These are phyloP conservation scores for Metaphire vulgaris DNA, from an alignment of 1,140 invertebrate species.

Conservation along the genomic window DNA sequence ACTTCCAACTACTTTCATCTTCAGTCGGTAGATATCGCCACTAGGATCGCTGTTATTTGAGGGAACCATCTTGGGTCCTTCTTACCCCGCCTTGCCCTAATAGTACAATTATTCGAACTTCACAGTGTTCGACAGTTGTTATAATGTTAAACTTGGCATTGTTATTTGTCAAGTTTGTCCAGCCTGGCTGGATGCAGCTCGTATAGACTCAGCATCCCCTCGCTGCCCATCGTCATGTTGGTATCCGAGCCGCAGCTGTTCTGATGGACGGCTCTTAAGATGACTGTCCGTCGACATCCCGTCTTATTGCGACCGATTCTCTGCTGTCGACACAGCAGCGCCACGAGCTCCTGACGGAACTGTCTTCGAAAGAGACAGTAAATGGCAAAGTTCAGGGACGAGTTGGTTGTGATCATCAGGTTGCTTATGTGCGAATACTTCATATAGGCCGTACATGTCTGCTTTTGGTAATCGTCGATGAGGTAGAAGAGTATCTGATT, in stretches of 20 bases:
- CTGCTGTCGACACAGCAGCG: slow-evolving; percentile 5
- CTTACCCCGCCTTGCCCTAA: too few relatives aligned
- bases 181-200: too few relatives aligned
- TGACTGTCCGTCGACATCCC: neutral
- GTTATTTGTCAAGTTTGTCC: too few relatives aligned
- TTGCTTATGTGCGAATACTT: slow-evolving; percentile 26
- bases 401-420: slow-evolving; percentile 28
- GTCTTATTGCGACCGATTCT: neutral
- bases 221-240: too few relatives aligned
- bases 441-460: slow-evolving; percentile 16
- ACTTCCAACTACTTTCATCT: too few relatives aligned
- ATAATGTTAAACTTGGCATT: too few relatives aligned
- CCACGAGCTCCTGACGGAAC: slow-evolving; percentile 27
- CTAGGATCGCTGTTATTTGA: too few relatives aligned
- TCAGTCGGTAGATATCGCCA: too few relatives aligned
- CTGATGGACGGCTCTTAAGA: neutral
- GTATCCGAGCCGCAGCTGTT: neutral
- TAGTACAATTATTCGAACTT: too few relatives aligned
- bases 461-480: neutral
- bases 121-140: too few relatives aligned
- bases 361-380: slow-evolving; percentile 28
- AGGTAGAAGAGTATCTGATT: slow-evolving; percentile 22
- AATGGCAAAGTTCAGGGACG: slow-evolving; percentile 29
- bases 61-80: too few relatives aligned
- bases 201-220: too few relatives aligned